A percentile compares a stretch with the other conserved stretches of the same genome.
Evolutionary conservation across 2,797 vertebrate genomes (phyloP).

Genomic region (Semaprochilodus insignis): DNA sequence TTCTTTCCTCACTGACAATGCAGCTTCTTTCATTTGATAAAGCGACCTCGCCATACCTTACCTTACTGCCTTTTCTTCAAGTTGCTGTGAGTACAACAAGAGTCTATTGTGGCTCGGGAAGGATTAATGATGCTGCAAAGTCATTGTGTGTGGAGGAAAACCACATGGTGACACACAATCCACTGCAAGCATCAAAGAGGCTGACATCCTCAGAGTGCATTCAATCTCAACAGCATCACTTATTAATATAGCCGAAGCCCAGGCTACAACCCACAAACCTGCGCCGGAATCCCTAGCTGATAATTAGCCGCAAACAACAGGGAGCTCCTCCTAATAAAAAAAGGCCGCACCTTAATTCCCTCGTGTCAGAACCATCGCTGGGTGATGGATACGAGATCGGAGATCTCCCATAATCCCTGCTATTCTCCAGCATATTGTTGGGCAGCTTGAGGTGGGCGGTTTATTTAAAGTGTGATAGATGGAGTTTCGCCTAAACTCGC

Average conservation of each 20-base stretch:
- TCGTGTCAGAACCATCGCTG: conserved; percentile 24
- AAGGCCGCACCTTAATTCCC: conserved; percentile 44
- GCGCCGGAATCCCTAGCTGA: conserved; percentile 58
- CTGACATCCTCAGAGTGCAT: conserved; percentile 53
- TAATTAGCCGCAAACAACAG: conserved; percentile 73
- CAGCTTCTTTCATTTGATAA: neutral
- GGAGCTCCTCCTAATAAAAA: conserved; percentile 61
- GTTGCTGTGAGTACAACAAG: neutral
- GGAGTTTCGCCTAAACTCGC: conserved; percentile 72
- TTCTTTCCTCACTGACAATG: neutral
- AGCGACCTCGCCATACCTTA: neutral
- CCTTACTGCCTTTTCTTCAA: neutral
- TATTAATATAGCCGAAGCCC: conserved; percentile 62
- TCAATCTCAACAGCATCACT: conserved; percentile 64
- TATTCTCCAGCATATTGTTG: conserved; percentile 63
- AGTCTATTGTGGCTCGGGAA: neutral
- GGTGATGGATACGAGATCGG: conserved; percentile 48
- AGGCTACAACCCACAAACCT: conserved; percentile 52
- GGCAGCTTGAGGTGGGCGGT: conserved; percentile 68
- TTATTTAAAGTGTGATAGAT: conserved; percentile 83
- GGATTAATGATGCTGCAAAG: conserved; percentile 10
- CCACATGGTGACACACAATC: conserved; percentile 10
- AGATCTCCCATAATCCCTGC: conserved; percentile 66
- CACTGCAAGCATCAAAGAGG: conserved; percentile 3
- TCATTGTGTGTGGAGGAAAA: conserved; percentile 32